Conservation (phyloP, 2,888 invertebrate species). For the Dexiosoma caninum region DNA sequence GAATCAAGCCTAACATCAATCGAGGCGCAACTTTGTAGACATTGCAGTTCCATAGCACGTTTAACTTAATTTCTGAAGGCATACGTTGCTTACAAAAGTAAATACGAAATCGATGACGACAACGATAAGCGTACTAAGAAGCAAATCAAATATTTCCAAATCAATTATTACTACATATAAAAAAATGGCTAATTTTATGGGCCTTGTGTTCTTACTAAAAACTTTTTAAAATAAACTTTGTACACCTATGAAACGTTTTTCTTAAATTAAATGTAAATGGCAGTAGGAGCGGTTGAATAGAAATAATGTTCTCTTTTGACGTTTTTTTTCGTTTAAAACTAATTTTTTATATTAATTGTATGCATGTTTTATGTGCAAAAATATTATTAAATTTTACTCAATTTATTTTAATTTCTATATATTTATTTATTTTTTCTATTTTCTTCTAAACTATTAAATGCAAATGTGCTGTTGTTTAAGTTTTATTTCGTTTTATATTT, state of each 20-base stretch:
- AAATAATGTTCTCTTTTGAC: conserved; percentile 3
- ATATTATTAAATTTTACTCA: conserved; percentile 40
- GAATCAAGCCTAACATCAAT: no score
- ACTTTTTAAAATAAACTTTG: not conserved
- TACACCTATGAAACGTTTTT: not conserved
- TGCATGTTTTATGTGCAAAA: conserved; percentile 57
- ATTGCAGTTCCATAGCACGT: no score
- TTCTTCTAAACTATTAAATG: conserved; percentile 62
- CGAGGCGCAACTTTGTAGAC: no score
- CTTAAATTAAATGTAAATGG: conserved; percentile 35
- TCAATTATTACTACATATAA: no score
- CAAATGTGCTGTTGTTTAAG: conserved; percentile 63
- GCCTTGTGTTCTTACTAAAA: no score
- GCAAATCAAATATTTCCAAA: no score
- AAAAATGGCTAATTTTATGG: no score
- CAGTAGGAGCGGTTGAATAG: conserved; percentile 46
- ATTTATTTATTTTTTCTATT: conserved; percentile 67
- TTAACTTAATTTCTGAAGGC: no score
- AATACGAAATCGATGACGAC: no score
- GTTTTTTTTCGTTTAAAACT: conserved; percentile 2
- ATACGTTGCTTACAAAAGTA: no score
- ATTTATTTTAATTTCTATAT: conserved; percentile 47
- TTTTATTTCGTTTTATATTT: conserved; percentile 25
- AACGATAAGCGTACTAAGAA: no score
- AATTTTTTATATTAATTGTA: conserved; percentile 18